Percentiles rank a stretch among this genome's conserved stretches.
phyloP scores from a whole-genome alignment of 2,797 vertebrate species.

The Enteromius fasciolatus region DNA sequence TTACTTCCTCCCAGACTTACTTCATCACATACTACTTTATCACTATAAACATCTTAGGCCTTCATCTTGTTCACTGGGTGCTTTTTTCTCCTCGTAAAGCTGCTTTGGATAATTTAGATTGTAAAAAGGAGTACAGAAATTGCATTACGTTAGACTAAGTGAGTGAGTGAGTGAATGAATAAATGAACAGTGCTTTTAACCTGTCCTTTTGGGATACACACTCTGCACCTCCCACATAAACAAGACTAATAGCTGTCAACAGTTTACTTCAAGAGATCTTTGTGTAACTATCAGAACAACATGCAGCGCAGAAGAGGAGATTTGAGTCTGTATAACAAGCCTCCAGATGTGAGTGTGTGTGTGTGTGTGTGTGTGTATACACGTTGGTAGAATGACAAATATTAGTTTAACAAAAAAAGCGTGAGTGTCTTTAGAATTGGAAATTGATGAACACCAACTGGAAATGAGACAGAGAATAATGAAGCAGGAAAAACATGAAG shows the following conservation, averaged over 20 bases:
- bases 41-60: neutral
- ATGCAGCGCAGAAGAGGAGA: slow-evolving; percentile 28
- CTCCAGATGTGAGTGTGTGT: slow-evolving; percentile 48
- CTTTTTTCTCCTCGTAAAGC: neutral
- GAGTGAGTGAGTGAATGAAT: neutral
- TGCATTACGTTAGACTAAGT: neutral
- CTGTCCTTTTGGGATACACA: slow-evolving; percentile 14
- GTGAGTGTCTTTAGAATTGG: slow-evolving; percentile 48
- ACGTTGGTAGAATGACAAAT: slow-evolving; percentile 77
- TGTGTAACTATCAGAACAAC: slow-evolving; percentile 43
- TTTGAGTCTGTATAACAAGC: slow-evolving; percentile 17
- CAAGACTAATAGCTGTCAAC: slow-evolving; percentile 32
- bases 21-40: neutral
- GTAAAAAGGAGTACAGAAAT: neutral
- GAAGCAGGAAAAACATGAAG: neutral
- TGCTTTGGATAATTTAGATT: slow-evolving; percentile 12
- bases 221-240: neutral
- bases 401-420: slow-evolving; percentile 76
- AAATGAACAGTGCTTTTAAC: neutral
- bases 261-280: slow-evolving; percentile 25
- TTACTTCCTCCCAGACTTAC: neutral
- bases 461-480: slow-evolving; percentile 33
- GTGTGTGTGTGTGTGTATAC: slow-evolving; percentile 27
- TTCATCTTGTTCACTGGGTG: neutral
- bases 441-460: slow-evolving; percentile 69